Base-by-base conservation (phyloP, 2,113 vertebrate genomes). In the Gallinago jamesoni region DNA sequence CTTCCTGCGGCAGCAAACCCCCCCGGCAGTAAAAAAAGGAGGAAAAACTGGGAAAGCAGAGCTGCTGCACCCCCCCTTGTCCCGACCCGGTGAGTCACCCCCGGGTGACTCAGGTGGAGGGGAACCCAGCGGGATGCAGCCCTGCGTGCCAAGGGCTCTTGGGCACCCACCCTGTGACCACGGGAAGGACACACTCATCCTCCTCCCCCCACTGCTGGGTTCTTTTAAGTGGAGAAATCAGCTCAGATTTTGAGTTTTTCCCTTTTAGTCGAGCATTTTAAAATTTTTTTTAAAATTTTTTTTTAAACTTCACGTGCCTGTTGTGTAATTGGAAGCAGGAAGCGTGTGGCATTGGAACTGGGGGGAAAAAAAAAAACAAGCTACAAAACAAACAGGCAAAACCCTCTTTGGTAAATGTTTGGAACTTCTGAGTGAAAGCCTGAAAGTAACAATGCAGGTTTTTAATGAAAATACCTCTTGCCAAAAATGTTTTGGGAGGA, bases 181-280 rank as follows among this genome's bases (percentile, higher is more conserved):
- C 2, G 30, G 62, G 33, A 67, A 55, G 62, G 55, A 24, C 2
- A 11, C 33, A 0, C 12, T 50, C 15, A 0, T 12, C 4, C 0
- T 37, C 89, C 39, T 68, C 2, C 0, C 59, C 30, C 59, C 27
- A 25, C 85, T 37, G 73, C 30, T 68, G 14, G 45, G 4, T n/a
- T 81, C 6, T 2, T 45, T 69, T 17, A 24, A 82, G 33, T 7
- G 18, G 27, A 43, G 64, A 33, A 78, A 39, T n/a, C 2, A 24
- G 19, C 21, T 70, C 55, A 15, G 60, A 3, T 47, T 74, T 62
- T 14, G 4, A 20, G 13, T 23, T 33, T 62, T 62, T 33, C 35
- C 4, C 4, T 84, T 43, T n/a, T 10, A 43, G 37, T 21, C 59
- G 20, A 9, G 5, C 9, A 0, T 48, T 48, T 48, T 48, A 21